Base-by-base conservation (phyloP, 2,113 vertebrate species). In the Pseudolaguvia tuberculata region DNA sequence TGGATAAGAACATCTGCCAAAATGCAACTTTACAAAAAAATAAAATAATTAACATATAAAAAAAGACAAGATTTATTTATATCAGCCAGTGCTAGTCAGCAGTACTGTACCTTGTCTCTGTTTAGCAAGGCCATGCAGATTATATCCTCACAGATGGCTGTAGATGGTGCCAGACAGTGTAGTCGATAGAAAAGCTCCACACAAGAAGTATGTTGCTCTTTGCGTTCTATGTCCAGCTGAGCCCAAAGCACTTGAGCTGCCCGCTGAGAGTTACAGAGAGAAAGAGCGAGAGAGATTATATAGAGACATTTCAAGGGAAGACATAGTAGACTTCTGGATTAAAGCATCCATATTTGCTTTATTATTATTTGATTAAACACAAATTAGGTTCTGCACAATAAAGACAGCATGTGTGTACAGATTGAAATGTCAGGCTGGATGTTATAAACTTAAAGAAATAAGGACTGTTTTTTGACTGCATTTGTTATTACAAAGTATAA, bases 161-260 rank as follows among this genome's bases (percentile, higher is more conserved):
- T 89, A 0, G 95, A 92, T 0, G 96, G 96, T 50, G 97, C 95
- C 86, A 99, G 87, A 88, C 95, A 97, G 85, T 99, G 96, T 11
- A 99, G 91, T 52, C 93, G 90, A 86, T 96, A 97, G 85, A 98
- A 98, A 18, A 99, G 86, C 55, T 98, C 96, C 72, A 99, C 97
- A 1, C 93, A 94, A 74, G 93, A 90, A 80, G 93, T 86, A 55
- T 99, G 96, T 71, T 97, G 94, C 39, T 98, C 95, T 52, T 88
- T 87, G 47, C 89, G 92, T 75, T 97, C 94, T 31, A 91, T 94
- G 88, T 94, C 93, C 75, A 99, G 87, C 83, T 99, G 96, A 77
- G 84, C 89, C 97, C 97, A 99, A 35, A 99, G 89, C 29, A 95
- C 94, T 1, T 85, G 89, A 47, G 95, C 94, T 59, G 97, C 90